Percentiles rank a stretch among this genome's conserved stretches.
These are phyloP conservation scores for Paramuricea clavata DNA, from an alignment of 92 coral and sea anemone genomes.

Conservation along the genomic window DNA sequence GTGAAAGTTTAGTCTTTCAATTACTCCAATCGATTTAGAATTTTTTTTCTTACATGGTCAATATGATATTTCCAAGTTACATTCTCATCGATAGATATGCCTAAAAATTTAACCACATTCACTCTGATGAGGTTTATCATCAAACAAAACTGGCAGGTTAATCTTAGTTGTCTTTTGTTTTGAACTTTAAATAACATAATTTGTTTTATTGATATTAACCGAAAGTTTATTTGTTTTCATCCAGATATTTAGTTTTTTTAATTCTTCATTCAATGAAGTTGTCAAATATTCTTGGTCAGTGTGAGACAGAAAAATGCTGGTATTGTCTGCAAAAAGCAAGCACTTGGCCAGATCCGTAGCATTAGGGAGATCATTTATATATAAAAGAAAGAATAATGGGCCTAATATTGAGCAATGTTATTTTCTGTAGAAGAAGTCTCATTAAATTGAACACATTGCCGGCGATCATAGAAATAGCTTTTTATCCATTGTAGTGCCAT, in stretches of 20 bases:
- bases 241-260: slow-evolving; percentile 13
- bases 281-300: slow-evolving; percentile 34
- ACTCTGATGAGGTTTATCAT: too few relatives aligned
- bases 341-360: slow-evolving; percentile 24
- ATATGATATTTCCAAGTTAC: too few relatives aligned
- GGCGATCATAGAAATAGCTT: slow-evolving; percentile 56
- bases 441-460: slow-evolving; percentile 56
- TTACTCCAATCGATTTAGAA: too few relatives aligned
- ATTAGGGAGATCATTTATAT: not conserved
- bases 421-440: slow-evolving; percentile 40
- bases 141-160: too few relatives aligned
- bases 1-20: too few relatives aligned
- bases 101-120: too few relatives aligned
- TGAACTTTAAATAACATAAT: too few relatives aligned
- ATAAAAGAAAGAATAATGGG: too few relatives aligned
- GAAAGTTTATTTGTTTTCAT: slow-evolving; percentile 32
- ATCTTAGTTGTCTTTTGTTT: too few relatives aligned
- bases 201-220: slow-evolving; percentile 23
- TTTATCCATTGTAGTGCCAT: slow-evolving; percentile 44
- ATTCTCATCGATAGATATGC: too few relatives aligned
- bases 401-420: slow-evolving; percentile 51
- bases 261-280: slow-evolving; percentile 2
- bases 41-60: too few relatives aligned
- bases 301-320: slow-evolving; percentile 49
- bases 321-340: too few relatives aligned